Conservation (phyloP, 2,113 vertebrate genomes). For the Tyrannus savana region DNA sequence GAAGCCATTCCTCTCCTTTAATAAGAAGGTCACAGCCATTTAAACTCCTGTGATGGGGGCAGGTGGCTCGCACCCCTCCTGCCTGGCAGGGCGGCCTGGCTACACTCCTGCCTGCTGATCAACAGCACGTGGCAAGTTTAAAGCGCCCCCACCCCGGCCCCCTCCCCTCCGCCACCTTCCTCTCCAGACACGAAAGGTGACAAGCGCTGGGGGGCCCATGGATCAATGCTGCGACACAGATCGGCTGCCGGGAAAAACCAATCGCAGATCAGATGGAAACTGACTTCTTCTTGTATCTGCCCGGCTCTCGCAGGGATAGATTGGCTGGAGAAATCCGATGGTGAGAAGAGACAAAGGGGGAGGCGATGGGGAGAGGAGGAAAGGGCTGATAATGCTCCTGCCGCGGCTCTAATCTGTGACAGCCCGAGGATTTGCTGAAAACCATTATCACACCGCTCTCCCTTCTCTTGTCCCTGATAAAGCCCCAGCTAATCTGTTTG, state of each 20-base stretch:
- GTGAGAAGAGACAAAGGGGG: constrained; percentile 79
- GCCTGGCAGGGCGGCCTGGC: constrained; percentile 30
- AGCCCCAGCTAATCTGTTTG: constrained; percentile 93
- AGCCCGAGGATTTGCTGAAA: constrained; percentile 92
- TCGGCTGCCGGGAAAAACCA: constrained; percentile 85
- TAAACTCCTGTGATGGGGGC: constrained; percentile 51
- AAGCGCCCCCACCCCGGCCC: background rate
- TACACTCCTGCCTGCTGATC: constrained; percentile 46
- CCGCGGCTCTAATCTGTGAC: constrained; percentile 91
- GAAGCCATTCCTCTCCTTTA: background rate
- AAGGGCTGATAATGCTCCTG: constrained; percentile 81
- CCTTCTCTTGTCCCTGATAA: constrained; percentile 89
- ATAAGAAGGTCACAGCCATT: constrained; percentile 54
- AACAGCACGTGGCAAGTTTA: constrained; percentile 72
- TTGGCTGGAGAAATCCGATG: constrained; percentile 90
- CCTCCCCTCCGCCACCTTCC: constrained; percentile 2
- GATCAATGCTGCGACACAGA: constrained; percentile 80
- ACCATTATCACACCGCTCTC: constrained; percentile 89
- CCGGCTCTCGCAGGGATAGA: constrained; percentile 81
- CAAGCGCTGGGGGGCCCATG: constrained; percentile 51
- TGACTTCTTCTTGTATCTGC: constrained; percentile 92
- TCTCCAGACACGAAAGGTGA: constrained; percentile 76
- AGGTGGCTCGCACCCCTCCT: background rate
- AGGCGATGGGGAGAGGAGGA: constrained; percentile 66
- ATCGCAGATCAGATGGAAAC: constrained; percentile 90